These are phyloP conservation scores for Corythucha ciliata DNA, from an alignment of 2,888 invertebrate species.

Conservation along the genomic window DNA sequence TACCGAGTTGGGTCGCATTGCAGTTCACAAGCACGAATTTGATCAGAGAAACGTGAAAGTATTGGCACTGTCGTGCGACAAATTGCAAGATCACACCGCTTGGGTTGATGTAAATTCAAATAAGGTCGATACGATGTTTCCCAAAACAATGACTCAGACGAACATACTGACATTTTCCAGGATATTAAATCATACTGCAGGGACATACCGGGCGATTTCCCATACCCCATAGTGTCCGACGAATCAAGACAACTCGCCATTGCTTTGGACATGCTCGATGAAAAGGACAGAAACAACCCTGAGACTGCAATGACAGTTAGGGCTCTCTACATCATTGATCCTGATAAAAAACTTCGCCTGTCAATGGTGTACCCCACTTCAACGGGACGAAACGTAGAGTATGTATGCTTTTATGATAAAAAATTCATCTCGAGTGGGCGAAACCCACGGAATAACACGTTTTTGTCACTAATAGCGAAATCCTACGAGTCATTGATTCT, in stretches of 20 bases:
- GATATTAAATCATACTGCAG: conserved; percentile 61
- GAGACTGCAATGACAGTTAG: conserved; percentile 62
- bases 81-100: conserved; percentile 58
- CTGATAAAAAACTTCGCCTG: conserved; percentile 65
- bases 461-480: conserved; percentile 59
- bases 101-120: conserved; percentile 56
- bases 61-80: conserved; percentile 71
- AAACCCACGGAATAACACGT: not conserved
- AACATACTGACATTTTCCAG: conserved; percentile 37
- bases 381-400: conserved; percentile 79
- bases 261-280: conserved; percentile 68
- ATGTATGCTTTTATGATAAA: conserved; percentile 41
- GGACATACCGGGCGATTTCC: conserved; percentile 62
- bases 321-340: conserved; percentile 70
- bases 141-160: no score
- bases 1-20: conserved; percentile 70
- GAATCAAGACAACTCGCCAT: conserved; percentile 60
- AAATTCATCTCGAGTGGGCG: no score
- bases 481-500: conserved; percentile 72
- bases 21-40: conserved; percentile 59
- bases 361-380: conserved; percentile 78
- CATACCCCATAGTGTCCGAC: conserved; percentile 77
- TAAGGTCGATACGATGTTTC: no score
- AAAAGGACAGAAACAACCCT: conserved; percentile 55
- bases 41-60: conserved; percentile 62